A percentile compares a stretch with the other conserved stretches of the same genome.
phyloP scores from a whole-genome alignment of 2,113 vertebrate species.

The Cygnus buccinator region DNA sequence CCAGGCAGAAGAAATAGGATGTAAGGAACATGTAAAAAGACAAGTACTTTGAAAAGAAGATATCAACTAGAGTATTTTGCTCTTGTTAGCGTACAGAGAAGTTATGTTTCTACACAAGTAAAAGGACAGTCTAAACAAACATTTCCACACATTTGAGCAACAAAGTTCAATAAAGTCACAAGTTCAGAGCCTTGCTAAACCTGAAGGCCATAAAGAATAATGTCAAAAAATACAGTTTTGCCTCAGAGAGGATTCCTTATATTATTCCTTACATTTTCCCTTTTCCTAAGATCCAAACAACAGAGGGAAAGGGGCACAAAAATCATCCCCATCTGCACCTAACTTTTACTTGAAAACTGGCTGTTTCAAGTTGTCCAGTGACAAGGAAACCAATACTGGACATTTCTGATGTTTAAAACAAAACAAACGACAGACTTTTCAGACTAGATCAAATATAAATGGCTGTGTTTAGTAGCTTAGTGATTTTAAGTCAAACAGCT shows the following conservation, averaged over 20 bases:
- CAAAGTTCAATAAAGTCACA: neutral
- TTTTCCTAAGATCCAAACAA: neutral
- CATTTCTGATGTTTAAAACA: neutral
- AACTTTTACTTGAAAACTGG: neutral
- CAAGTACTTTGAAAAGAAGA: neutral
- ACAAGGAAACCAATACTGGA: neutral
- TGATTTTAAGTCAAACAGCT: neutral
- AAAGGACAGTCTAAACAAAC: neutral
- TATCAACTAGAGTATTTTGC: neutral
- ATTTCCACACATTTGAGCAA: neutral
- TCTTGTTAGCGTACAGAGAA: neutral
- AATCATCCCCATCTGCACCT: neutral
- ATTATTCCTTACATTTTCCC: neutral
- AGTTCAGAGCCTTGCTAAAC: neutral
- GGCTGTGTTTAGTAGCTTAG: neutral
- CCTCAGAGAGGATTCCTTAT: too few relatives aligned
- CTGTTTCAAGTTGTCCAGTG: neutral
- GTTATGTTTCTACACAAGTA: neutral
- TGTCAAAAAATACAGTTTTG: neutral
- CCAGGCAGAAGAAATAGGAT: neutral
- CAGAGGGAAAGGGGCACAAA: neutral
- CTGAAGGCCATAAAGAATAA: neutral
- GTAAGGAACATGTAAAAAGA: neutral
- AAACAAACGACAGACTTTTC: neutral
- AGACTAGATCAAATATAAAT: neutral